Conservation (phyloP, 2,113 vertebrate species). For the Platysteira castanea region DNA sequence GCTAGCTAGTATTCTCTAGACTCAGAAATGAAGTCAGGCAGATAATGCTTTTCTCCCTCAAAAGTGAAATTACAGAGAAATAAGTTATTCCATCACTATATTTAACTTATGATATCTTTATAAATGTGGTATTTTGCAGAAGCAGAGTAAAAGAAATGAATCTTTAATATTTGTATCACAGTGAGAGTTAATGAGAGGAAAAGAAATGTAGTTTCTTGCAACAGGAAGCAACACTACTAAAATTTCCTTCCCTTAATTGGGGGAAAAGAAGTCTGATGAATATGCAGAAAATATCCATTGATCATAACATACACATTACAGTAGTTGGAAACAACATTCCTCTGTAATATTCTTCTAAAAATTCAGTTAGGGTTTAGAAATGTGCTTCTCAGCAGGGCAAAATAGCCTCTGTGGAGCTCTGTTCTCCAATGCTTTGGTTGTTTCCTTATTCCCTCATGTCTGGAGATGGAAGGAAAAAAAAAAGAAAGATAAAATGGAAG, state of each 20-base stretch:
- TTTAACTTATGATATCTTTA: conserved; percentile 46
- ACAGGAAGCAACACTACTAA: not conserved
- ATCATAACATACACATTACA: not conserved
- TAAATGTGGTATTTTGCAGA: conserved; percentile 25
- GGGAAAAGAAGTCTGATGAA: not conserved
- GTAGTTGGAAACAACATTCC: not conserved
- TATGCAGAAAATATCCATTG: not conserved
- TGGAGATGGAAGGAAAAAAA: not conserved
- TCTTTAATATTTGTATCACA: conserved; percentile 43
- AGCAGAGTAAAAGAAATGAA: conserved; percentile 40
- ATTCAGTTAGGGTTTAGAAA: not conserved
- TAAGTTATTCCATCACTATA: conserved; percentile 5
- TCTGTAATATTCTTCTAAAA: not conserved
- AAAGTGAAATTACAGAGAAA: conserved; percentile 29
- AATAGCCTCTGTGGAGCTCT: not conserved
- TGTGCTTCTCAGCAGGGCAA: not conserved
- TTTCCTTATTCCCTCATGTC: not conserved
- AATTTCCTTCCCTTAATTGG: not conserved
- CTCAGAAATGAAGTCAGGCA: not conserved
- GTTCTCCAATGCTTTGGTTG: not conserved
- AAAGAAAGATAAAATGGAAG: not conserved
- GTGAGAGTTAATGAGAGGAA: conserved; percentile 1
- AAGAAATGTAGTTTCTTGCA: not conserved
- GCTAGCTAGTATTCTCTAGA: not conserved
- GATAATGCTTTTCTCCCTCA: not conserved